These are phyloP conservation scores for Trichopoda pennipes DNA, from an alignment of 2,888 invertebrate genomes.

Conservation along the genomic window DNA sequence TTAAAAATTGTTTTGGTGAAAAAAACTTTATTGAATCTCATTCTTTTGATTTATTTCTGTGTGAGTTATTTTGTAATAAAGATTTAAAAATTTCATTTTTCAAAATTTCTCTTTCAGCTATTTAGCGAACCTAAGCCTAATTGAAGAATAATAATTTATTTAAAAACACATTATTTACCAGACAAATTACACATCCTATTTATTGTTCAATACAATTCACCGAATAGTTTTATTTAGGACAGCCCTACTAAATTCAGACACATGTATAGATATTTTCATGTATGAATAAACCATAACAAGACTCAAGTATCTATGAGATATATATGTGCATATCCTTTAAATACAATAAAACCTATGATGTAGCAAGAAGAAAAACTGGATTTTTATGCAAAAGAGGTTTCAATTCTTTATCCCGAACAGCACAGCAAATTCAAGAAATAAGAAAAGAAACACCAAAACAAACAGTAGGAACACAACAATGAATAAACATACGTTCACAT, in stretches of 20 bases:
- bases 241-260: neutral
- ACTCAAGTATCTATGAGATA: conserved; percentile 45
- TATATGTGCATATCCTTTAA: conserved; percentile 38
- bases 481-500: neutral
- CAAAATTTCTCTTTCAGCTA: too few relatives aligned
- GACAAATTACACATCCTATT: too few relatives aligned
- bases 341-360: conserved; percentile 54
- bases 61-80: too few relatives aligned
- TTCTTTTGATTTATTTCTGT: too few relatives aligned
- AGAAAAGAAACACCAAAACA: neutral
- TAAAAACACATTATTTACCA: too few relatives aligned
- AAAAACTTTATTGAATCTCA: too few relatives aligned
- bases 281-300: conserved; percentile 35
- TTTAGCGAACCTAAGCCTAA: too few relatives aligned
- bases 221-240: neutral
- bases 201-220: too few relatives aligned
- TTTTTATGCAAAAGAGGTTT: conserved; percentile 69
- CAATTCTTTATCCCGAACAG: conserved; percentile 54
- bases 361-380: conserved; percentile 53
- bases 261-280: conserved; percentile 1
- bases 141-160: too few relatives aligned
- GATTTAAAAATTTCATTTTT: too few relatives aligned
- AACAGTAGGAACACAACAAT: conserved; percentile 5
- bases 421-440: conserved; percentile 14
- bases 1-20: too few relatives aligned